Percentiles rank a stretch among this genome's conserved stretches.
phyloP scores from a whole-genome alignment of 1,140 invertebrate genomes.

The Mesaphorura yosii region DNA sequence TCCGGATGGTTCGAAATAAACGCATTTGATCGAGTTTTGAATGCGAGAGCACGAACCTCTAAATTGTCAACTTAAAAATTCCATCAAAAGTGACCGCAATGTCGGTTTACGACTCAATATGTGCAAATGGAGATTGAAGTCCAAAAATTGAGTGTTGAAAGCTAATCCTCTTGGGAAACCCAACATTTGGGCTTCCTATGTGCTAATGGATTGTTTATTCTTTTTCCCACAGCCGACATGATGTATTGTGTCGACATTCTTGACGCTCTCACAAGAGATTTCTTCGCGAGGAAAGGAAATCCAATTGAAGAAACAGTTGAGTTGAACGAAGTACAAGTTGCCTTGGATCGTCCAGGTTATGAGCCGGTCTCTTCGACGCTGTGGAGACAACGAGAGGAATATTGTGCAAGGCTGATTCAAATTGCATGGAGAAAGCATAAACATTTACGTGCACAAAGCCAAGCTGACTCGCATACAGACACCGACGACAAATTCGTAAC shows the following conservation, averaged over 20 bases:
- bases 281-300: constrained; percentile 89
- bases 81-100: no score
- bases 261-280: constrained; percentile 84
- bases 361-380: constrained; percentile 84
- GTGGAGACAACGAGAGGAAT: constrained; percentile 88
- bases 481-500: constrained; percentile 21
- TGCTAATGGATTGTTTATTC: constrained; percentile 5
- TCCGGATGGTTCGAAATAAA: no score
- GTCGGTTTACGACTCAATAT: no score
- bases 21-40: no score
- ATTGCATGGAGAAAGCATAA: constrained; percentile 83
- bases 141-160: no score
- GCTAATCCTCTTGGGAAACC: no score
- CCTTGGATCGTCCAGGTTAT: constrained; percentile 72
- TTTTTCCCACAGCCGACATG: constrained; percentile 50
- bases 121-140: no score
- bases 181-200: no score
- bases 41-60: no score
- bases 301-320: constrained; percentile 79
- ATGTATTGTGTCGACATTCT: constrained; percentile 97
- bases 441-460: constrained; percentile 42
- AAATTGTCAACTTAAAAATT: no score
- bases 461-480: constrained; percentile 19
- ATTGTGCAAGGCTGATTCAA: constrained; percentile 88
- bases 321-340: constrained; percentile 55